These are phyloP conservation scores for Drosophila arawakana DNA, from an alignment of 1,140 invertebrate genomes.

Conservation along the genomic window DNA sequence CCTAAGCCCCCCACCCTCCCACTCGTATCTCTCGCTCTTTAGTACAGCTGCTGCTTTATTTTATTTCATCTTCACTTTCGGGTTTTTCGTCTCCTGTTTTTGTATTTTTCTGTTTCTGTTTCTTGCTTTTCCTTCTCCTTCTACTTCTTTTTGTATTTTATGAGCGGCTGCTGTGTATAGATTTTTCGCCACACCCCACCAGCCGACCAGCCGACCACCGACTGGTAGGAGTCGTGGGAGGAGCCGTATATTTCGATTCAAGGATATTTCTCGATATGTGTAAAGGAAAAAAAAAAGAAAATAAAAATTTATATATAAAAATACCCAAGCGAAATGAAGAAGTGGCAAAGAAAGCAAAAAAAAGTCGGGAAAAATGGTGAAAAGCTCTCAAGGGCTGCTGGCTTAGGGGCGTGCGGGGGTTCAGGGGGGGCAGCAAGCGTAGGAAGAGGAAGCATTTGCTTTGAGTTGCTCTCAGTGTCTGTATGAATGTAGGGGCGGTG, in stretches of 20 bases:
- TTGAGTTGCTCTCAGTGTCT: conserved; percentile 39
- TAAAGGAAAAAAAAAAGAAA: conserved; percentile 56
- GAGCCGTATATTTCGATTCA: conserved; percentile 78
- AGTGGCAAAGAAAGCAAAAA: conserved; percentile 56
- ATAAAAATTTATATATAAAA: conserved; percentile 15
- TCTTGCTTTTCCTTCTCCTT: not conserved
- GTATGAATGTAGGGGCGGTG: conserved; percentile 21
- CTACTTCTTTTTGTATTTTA: conserved; percentile 32
- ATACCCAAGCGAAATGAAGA: conserved; percentile 41
- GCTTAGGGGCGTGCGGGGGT: not conserved
- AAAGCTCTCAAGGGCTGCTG: conserved; percentile 39
- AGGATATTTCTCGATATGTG: conserved; percentile 83
- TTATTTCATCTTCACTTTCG: conserved; percentile 83
- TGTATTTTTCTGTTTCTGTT: conserved; percentile 32
- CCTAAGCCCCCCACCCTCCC: not conserved
- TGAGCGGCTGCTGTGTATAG: conserved; percentile 71
- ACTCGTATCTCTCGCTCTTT: conserved; percentile 54
- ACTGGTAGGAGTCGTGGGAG: conserved; percentile 41
- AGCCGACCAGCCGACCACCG: too few species aligned
- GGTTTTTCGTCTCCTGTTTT: conserved; percentile 78
- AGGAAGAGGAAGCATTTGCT: conserved; percentile 5
- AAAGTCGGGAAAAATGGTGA: conserved; percentile 64
- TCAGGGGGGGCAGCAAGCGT: not conserved
- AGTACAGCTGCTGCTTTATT: conserved; percentile 77
- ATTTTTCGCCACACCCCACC: conserved; percentile 41